Evolutionary conservation across 2,113 vertebrate genomes (phyloP).

Genomic region (Ochotona princeps): DNA sequence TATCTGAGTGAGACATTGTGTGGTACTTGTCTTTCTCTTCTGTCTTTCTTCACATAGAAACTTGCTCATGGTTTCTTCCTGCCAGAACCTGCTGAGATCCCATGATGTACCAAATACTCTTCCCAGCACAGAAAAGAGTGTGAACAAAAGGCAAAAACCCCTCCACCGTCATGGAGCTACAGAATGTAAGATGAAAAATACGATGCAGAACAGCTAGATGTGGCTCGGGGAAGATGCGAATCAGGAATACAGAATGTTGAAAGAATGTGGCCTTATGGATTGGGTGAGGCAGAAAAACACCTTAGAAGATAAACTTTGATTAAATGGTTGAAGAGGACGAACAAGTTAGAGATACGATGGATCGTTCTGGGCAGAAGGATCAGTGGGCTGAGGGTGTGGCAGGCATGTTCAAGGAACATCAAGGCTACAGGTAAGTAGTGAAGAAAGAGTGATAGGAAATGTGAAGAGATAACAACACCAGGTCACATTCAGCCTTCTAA

Average conservation of each 20-base stretch:
- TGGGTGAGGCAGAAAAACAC: not conserved
- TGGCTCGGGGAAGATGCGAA: not conserved
- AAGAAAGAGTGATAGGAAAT: not conserved
- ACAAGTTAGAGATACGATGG: not conserved
- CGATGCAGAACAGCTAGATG: not conserved
- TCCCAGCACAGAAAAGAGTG: not conserved
- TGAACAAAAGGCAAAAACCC: not conserved
- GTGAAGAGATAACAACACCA: not conserved
- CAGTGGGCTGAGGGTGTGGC: not conserved
- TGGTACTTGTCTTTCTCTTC: too few species aligned
- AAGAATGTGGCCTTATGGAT: not conserved
- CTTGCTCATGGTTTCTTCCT: not conserved
- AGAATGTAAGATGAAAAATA: not conserved
- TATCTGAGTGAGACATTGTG: too few species aligned
- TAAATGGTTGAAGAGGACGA: not conserved
- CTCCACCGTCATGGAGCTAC: not conserved
- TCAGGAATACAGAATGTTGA: not conserved
- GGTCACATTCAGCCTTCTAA: not conserved
- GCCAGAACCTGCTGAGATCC: not conserved
- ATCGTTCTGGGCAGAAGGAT: not conserved
- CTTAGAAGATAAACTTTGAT: not conserved
- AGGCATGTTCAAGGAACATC: not conserved
- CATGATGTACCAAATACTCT: not conserved
- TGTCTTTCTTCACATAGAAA: not conserved
- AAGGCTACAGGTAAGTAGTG: not conserved